A percentile compares a stretch with the other conserved stretches of the same genome.
Evolutionary conservation across 2,113 vertebrate species (phyloP).

Genomic region (Probosciger aterrimus): DNA sequence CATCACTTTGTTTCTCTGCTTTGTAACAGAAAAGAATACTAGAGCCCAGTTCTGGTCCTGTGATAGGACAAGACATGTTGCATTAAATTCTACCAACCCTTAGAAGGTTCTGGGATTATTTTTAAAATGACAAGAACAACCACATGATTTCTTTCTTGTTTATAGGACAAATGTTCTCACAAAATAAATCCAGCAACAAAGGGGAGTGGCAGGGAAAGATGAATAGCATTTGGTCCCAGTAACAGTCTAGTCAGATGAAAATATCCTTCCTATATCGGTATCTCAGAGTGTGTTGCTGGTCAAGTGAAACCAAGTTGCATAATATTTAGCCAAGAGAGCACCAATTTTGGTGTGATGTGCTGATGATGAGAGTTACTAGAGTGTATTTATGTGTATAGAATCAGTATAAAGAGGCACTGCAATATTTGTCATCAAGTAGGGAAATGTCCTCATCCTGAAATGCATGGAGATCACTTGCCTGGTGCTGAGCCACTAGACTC

Average conservation of each 20-base stretch:
- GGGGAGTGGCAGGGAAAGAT: not conserved
- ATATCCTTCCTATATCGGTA: not conserved
- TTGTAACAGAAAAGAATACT: not conserved
- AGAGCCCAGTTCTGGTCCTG: not conserved
- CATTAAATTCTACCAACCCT: not conserved
- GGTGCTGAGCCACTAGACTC: not conserved
- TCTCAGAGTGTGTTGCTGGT: not conserved
- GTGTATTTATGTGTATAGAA: not conserved
- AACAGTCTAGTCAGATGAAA: not conserved
- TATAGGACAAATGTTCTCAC: not conserved
- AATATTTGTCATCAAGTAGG: not conserved
- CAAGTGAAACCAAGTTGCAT: not conserved
- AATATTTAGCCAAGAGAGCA: not conserved
- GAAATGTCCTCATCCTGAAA: not conserved
- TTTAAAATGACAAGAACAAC: not conserved
- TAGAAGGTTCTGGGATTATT: not conserved
- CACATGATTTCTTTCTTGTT: not conserved
- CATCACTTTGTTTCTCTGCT: not conserved
- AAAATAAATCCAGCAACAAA: slow-evolving; percentile 26
- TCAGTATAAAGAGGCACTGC: not conserved
- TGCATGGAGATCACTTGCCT: not conserved
- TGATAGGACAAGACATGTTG: not conserved
- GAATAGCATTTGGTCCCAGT: not conserved
- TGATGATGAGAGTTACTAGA: not conserved
- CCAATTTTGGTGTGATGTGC: not conserved